Base-by-base conservation (phyloP, 1,140 invertebrate species). In the Zaprionus tsacasi region DNA sequence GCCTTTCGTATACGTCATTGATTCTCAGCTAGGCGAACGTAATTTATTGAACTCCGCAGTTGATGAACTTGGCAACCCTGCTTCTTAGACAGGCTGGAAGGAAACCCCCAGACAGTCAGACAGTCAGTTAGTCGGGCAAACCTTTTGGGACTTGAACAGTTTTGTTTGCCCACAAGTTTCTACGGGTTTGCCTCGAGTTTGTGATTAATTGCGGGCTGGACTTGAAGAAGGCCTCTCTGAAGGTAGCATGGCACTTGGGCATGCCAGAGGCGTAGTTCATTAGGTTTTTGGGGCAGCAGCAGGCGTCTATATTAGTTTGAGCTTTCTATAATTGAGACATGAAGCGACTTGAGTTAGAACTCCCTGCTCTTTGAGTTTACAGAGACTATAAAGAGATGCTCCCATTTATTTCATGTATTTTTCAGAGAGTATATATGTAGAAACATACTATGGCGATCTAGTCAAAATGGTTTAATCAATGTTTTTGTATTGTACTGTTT, bases 141-240 rank as follows among this genome's bases (percentile, higher is more conserved):
- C 83, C 77, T 89, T 88, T 89, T 83, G 83, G 85, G 85, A 89
- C 65, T 69, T 76, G 70, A 82, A 88, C 80, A 82, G 70, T 82
- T 82, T 79, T 72, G 80, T 82, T 82, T 82, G 81, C 72, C 52
- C 36, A 64, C 67, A 83, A 87, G 73, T 88, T 89, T 82, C 88
- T 76, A 74, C 78, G 77, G 80, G 56, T 67, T 70, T 77, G 50
- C 35, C 35, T 70, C 52, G 70, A 63, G 67, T 65, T 64, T 73
- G 85, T 87, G 83, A 87, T 87, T 87, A 87, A 87, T 87, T 85
- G 81, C 74, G 30, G 71, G 50, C 27, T 30, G 27, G 27, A 30
- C 27, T 30, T 30, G 27, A 30, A 30, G 27, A 30, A 30, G 27
- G 27, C 27, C 27, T 30, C 6, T 30, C 27, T 21, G 27, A 30